These are phyloP conservation scores for Campoletis sonorensis DNA, from an alignment of 1,140 invertebrate species.

Conservation along the genomic window DNA sequence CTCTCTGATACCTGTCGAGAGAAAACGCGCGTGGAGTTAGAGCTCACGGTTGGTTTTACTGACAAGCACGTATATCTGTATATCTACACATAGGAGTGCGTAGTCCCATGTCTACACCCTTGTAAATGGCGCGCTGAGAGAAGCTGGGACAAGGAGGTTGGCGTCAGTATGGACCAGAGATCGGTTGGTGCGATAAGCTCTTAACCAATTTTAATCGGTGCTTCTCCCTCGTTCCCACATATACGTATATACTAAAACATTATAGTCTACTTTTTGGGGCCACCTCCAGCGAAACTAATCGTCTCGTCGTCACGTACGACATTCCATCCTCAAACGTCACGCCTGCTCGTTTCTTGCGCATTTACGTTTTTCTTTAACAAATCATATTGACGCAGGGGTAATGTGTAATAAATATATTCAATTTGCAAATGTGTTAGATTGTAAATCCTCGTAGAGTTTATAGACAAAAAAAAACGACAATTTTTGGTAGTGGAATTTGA, in stretches of 20 bases:
- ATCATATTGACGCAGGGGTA: too few relatives aligned
- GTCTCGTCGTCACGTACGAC: slow-evolving; percentile 50
- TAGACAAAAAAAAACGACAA: too few relatives aligned
- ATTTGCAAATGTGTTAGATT: too few relatives aligned
- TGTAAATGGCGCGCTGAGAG: slow-evolving; percentile 49
- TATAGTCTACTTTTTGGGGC: slow-evolving; percentile 37
- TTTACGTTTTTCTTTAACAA: not conserved
- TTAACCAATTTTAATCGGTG: slow-evolving; percentile 48
- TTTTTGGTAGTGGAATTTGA: too few relatives aligned
- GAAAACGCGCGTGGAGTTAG: slow-evolving; percentile 18
- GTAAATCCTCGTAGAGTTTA: too few relatives aligned
- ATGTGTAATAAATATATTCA: not conserved
- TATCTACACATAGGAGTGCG: not conserved
- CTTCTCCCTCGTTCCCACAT: not conserved
- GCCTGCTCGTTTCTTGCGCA: slow-evolving; percentile 27
- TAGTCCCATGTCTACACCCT: slow-evolving; percentile 47
- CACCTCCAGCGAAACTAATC: slow-evolving; percentile 60
- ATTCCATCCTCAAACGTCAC: slow-evolving; percentile 38
- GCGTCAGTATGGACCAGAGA: slow-evolving; percentile 39
- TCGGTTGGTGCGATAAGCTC: slow-evolving; percentile 49
- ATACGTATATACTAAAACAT: not conserved
- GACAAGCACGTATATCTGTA: not conserved
- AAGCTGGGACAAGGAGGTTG: slow-evolving; percentile 20
- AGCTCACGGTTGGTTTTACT: not conserved
- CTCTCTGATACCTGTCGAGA: slow-evolving; percentile 26